A percentile compares a stretch with the other conserved stretches of the same genome.
phyloP scores from a whole-genome alignment of 2,113 vertebrate species.

The Thermophis baileyi region DNA sequence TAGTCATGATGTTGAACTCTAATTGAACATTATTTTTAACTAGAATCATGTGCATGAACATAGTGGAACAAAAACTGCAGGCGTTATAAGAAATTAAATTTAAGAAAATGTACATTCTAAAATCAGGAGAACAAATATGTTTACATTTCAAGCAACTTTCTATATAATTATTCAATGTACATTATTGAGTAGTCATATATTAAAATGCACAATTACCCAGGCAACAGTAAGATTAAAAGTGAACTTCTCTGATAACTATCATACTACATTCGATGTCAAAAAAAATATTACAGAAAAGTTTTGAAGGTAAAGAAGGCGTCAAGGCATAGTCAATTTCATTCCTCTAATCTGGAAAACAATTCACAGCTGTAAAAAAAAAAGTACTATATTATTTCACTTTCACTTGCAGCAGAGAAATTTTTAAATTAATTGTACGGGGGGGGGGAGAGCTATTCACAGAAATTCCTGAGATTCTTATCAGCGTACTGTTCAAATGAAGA shows the following conservation, averaged over 20 bases:
- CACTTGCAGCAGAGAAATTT: slow-evolving; percentile 27
- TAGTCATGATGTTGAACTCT: slow-evolving; percentile 73
- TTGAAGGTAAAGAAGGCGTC: slow-evolving; percentile 14
- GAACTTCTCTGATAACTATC: slow-evolving; percentile 52
- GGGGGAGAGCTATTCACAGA: slow-evolving; percentile 58
- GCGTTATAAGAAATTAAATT: slow-evolving; percentile 45
- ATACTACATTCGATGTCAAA: slow-evolving; percentile 12
- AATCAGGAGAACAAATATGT: slow-evolving; percentile 61
- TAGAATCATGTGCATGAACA: slow-evolving; percentile 68
- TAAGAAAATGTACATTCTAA: slow-evolving; percentile 59
- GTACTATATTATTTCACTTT: slow-evolving; percentile 14
- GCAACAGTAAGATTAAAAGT: slow-evolving; percentile 58
- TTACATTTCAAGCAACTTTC: slow-evolving; percentile 65
- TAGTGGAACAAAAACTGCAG: slow-evolving; percentile 61
- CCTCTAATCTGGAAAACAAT: slow-evolving; percentile 42
- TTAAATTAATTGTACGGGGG: slow-evolving; percentile 66
- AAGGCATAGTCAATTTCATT: slow-evolving; percentile 17
- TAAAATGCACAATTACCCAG: slow-evolving; percentile 48
- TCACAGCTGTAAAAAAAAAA: slow-evolving; percentile 33
- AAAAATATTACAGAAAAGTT: slow-evolving; percentile 33
- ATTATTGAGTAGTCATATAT: slow-evolving; percentile 55
- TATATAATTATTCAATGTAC: slow-evolving; percentile 59
- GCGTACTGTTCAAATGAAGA: slow-evolving; percentile 79
- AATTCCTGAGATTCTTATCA: slow-evolving; percentile 75
- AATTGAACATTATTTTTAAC: slow-evolving; percentile 77